Base-by-base conservation (phyloP, 2,888 invertebrate species). In the Drepanosiphum platanoidis region DNA sequence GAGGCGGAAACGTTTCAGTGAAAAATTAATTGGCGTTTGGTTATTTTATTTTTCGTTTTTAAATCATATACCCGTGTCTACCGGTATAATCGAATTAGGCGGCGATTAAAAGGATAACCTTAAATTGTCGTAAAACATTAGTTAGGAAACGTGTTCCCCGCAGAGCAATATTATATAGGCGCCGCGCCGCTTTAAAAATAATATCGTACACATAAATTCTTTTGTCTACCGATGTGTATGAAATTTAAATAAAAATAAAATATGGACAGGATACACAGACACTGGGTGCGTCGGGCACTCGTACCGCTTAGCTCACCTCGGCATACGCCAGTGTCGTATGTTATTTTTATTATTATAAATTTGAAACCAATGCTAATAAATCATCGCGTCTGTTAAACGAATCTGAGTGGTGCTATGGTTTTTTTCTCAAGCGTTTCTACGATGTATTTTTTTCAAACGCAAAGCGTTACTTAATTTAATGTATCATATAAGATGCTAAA, bases 51-150 rank as follows among this genome's bases (percentile, higher is more conserved):
- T n/a, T 58, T 70, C 22, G 0, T 42, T 34, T 74, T 58, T 58
- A 5, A 52, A 52, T 18, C 7, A 68, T 58, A 52, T 52, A 52
- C 68, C 32, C 46, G 39, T 77, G 61, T 71, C 39, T 77, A 77
- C 66, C 52, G 32, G 36, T 30, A 36, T 84, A 77, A 84, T 84
- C 84, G 75, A 84, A 68, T 84, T 84, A 68, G 84, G 36, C 84
- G 39, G 68, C 68, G 84, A 75, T 75, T 75, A 58, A 46, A 77
- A 36, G n/a, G 61, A 83, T 83, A 82, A 46, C 74, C 64, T 82
- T 64, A 75, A 83, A 83, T 66, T 66, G 74, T 74, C 74, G 46
- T 75, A 75, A 64, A 66, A 83, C 83, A 83, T 75, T 66, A 72
- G 71, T 61, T 18, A 22, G 32, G 71, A 64, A 82, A 72, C 61